Evolutionary conservation across 2,888 invertebrate species (phyloP).

Genomic region (Acleris emargana): DNA sequence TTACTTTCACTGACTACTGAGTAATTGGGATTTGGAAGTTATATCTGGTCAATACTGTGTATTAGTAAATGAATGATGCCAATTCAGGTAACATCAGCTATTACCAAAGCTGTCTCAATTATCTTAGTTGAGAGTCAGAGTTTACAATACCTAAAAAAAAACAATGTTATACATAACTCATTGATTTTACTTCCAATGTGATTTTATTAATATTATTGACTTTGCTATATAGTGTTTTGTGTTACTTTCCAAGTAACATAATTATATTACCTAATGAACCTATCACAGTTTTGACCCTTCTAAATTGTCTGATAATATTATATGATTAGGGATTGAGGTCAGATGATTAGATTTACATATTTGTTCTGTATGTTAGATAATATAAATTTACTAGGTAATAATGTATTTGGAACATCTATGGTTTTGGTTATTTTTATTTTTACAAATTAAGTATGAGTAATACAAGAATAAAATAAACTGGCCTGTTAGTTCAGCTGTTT

Average conservation of each 20-base stretch:
- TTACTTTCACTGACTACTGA: constrained; percentile 66
- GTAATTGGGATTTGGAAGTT: constrained; percentile 48
- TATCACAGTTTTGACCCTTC: neutral
- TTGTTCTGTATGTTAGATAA: neutral
- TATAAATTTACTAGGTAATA: no score
- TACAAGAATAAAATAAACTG: no score
- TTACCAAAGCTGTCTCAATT: constrained; percentile 12
- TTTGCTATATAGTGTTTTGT: neutral
- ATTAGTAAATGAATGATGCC: constrained; percentile 30
- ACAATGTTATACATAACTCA: constrained; percentile 1
- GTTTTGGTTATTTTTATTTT: no score
- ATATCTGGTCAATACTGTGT: constrained; percentile 36
- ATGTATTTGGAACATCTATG: no score
- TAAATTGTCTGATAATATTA: constrained; percentile 9
- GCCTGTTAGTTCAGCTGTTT: no score
- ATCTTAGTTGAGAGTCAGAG: constrained; percentile 5
- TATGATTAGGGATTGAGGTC: constrained; percentile 26
- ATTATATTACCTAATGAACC: neutral
- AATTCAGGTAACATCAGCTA: constrained; percentile 17
- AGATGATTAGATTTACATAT: constrained; percentile 12
- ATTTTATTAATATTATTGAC: neutral
- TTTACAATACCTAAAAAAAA: constrained; percentile 28
- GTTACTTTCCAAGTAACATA: neutral
- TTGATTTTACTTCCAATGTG: neutral
- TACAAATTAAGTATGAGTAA: no score